These are phyloP conservation scores for Pentamera pediparva DNA, from an alignment of 53 echinoderm and acorn worm species.

Conservation along the genomic window DNA sequence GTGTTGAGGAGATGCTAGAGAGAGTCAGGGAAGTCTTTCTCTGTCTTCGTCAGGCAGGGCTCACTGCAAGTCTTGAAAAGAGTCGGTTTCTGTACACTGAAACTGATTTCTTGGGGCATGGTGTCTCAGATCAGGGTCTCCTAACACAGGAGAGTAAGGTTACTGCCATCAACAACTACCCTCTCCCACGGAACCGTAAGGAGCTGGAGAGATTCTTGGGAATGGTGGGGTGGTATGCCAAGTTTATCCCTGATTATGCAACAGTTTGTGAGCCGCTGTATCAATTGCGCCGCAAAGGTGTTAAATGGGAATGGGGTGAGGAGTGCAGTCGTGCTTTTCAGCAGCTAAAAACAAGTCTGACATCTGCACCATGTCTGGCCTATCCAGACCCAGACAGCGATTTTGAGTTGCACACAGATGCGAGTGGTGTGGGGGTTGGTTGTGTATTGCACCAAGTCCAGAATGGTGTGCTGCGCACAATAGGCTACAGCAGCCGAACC, in stretches of 20 bases:
- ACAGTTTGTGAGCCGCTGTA: slow-evolving; percentile 17
- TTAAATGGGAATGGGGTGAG: slow-evolving; percentile 23
- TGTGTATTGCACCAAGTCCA: slow-evolving; percentile 19
- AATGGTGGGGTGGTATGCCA: slow-evolving; percentile 38
- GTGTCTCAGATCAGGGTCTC: slow-evolving; percentile 16
- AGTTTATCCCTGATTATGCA: slow-evolving; percentile 15
- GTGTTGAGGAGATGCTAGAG: background rate
- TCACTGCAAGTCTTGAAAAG: slow-evolving; percentile 33
- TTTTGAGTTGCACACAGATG: background rate
- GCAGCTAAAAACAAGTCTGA: background rate
- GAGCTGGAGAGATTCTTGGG: slow-evolving; percentile 37
- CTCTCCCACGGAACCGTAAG: slow-evolving; percentile 23
- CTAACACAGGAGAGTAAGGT: slow-evolving; percentile 26
- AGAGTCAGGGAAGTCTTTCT: slow-evolving; percentile 2
- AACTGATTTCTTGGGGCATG: slow-evolving; percentile 42
- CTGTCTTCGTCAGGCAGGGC: slow-evolving; percentile 30
- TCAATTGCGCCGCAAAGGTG: slow-evolving; percentile 10
- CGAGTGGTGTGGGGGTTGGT: background rate
- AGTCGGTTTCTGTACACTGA: slow-evolving; percentile 25
- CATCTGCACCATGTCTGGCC: slow-evolving; percentile 13
- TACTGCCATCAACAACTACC: slow-evolving; percentile 38
- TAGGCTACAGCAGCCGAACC: slow-evolving; percentile 44
- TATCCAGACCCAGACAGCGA: slow-evolving; percentile 12
- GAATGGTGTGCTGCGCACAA: background rate
- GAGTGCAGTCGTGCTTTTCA: background rate